Percentiles rank a stretch among this genome's conserved stretches.
Evolutionary conservation across 1,140 invertebrate genomes (phyloP).

Genomic region (Elymnias hypermnestra): DNA sequence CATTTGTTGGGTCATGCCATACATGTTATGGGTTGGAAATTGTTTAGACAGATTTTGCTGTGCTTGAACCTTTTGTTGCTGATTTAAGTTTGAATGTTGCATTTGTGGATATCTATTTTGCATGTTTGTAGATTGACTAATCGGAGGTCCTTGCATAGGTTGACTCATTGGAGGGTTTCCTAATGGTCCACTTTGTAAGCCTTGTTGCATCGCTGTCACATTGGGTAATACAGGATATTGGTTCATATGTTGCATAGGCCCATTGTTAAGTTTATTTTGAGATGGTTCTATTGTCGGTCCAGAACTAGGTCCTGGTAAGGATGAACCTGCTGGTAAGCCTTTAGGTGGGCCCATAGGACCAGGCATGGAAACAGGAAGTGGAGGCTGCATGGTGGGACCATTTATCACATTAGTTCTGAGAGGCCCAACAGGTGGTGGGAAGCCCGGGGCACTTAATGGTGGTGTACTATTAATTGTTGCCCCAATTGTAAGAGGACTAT

Average conservation of each 20-base stretch:
- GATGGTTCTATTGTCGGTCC: constrained; percentile 10
- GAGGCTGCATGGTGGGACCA: constrained; percentile 27
- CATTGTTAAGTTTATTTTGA: background rate
- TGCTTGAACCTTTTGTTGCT: constrained; percentile 30
- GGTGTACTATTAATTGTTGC: constrained; percentile 9
- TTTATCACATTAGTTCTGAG: constrained; percentile 31
- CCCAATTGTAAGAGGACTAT: constrained; percentile 26
- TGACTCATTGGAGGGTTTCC: constrained; percentile 21
- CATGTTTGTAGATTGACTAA: constrained; percentile 42
- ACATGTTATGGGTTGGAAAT: constrained; percentile 49
- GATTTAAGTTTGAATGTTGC: constrained; percentile 48
- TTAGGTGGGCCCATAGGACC: constrained; percentile 12
- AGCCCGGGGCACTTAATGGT: constrained; percentile 2
- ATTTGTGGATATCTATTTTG: constrained; percentile 65
- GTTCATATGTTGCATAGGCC: background rate
- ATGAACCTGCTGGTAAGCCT: constrained; percentile 20
- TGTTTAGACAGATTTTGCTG: constrained; percentile 36
- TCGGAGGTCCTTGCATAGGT: constrained; percentile 24
- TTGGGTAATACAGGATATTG: constrained; percentile 11
- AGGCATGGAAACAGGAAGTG: constrained; percentile 19
- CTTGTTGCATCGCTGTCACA: constrained; percentile 11
- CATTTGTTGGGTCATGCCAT: constrained; percentile 78
- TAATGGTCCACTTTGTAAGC: constrained; percentile 24
- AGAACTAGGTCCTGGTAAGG: constrained; percentile 14
- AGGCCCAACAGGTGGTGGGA: constrained; percentile 20